These are phyloP conservation scores for Pardosa pseudoannulata DNA, from an alignment of 2,888 invertebrate genomes.

Conservation along the genomic window DNA sequence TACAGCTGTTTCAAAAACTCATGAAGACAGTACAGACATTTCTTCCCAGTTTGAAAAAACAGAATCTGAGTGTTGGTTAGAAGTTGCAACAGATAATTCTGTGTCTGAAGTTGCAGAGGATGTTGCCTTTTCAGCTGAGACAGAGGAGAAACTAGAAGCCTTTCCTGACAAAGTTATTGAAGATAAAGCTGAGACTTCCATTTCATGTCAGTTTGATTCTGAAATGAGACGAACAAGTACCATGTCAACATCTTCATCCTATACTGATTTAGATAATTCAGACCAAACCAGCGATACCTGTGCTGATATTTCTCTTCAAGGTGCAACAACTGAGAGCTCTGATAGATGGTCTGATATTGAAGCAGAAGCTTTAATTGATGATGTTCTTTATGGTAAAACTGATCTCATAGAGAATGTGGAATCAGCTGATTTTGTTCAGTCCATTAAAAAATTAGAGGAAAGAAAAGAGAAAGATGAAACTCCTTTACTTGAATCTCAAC, in stretches of 20 bases:
- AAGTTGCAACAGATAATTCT: conserved; percentile 59
- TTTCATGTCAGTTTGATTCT: background rate
- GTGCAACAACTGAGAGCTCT: conserved; percentile 48
- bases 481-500: background rate
- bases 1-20: conserved; percentile 27
- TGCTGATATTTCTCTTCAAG: conserved; percentile 66
- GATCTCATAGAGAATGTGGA: background rate
- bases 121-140: conserved; percentile 14
- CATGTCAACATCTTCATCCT: conserved; percentile 42
- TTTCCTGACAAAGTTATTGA: too few relatives aligned
- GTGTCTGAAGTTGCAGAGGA: conserved; percentile 58
- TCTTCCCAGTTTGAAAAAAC: conserved; percentile 42
- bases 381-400: background rate
- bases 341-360: conserved; percentile 58
- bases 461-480: background rate
- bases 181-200: conserved; percentile 22
- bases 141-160: background rate
- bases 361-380: conserved; percentile 42
- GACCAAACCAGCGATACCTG: conserved; percentile 58
- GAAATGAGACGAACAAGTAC: conserved; percentile 11
- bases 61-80: conserved; percentile 54
- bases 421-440: background rate
- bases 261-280: conserved; percentile 47
- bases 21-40: conserved; percentile 33
- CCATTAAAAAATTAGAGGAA: background rate